Evolutionary conservation across 2,888 invertebrate genomes (phyloP), one percentile per base, ranked within the genome.

Genomic region (Invenusta paracnida): DNA sequence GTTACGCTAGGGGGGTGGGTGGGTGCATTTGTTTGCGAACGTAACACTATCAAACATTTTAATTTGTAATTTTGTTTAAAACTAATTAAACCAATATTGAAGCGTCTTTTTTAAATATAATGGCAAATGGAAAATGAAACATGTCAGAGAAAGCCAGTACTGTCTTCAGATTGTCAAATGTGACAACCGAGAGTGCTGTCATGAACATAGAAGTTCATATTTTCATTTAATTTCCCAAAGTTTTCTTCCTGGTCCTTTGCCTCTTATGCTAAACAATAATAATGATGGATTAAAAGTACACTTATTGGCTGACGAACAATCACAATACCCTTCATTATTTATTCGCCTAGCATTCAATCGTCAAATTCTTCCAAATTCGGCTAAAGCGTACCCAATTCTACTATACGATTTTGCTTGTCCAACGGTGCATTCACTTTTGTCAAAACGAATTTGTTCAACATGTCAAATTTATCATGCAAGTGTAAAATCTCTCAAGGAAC

Each of bases 101-200:
- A n/a, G n/a, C n/a, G n/a, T n/a, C n/a, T n/a, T n/a, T n/a, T n/a
- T n/a, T n/a, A n/a, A n/a, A n/a, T n/a, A n/a, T n/a, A n/a, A n/a
- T n/a, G n/a, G n/a, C n/a, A n/a, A 30, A 27, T 86, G 86, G 87
- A n/a, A 30, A 67, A 13, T 28, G 5, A 1, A 0, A 23, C 87
- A 87, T 87, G 84, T 87, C 0, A 82, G 83, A 48, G 30, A 85
- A 84, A 29, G 83, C 5, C 85, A 87, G 73, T 87, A 87, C 73
- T 27, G 31, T n/a, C 85, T 87, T 1, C 87, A 87, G 67, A 87
- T 87, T 17, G 87, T 87, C 0, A 30, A 81, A 29, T 87, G 87
- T 31, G 48, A 84, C 27, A 67, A 83, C 29, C n/a, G 29, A 0
- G 81, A 29, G 27, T 87, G 87, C 66, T 87, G 87, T 30, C 13